Evolutionary conservation across 2,797 vertebrate species (phyloP).

Genomic region (Rhadinocentrus ornatus): DNA sequence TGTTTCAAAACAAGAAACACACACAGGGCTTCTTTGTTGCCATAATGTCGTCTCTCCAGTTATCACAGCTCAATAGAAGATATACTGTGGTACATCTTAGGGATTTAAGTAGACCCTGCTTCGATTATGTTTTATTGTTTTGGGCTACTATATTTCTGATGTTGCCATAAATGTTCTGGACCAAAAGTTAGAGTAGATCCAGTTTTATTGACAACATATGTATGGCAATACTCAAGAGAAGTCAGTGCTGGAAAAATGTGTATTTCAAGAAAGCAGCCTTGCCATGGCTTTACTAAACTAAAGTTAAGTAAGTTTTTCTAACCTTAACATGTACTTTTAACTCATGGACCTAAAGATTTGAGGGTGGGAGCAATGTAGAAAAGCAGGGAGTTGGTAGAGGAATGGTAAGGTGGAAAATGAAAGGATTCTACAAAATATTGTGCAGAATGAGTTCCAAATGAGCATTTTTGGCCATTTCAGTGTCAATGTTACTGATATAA

Average conservation of each 20-base stretch:
- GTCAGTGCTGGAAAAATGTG: slow-evolving; percentile 22
- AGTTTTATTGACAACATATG: slow-evolving; percentile 32
- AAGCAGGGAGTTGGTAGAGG: no score
- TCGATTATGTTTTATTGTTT: slow-evolving; percentile 23
- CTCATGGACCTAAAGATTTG: no score
- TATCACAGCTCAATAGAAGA: slow-evolving; percentile 30
- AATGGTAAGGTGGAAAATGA: no score
- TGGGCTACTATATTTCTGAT: slow-evolving; percentile 16
- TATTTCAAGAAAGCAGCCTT: background rate
- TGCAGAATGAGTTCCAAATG: no score
- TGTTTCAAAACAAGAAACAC: slow-evolving; percentile 49
- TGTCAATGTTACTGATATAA: no score
- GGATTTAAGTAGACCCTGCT: slow-evolving; percentile 42
- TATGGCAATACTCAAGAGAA: slow-evolving; percentile 15
- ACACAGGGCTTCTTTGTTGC: slow-evolving; percentile 25
- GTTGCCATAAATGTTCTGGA: slow-evolving; percentile 18
- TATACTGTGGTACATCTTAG: slow-evolving; percentile 30
- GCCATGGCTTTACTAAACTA: background rate
- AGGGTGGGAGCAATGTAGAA: no score
- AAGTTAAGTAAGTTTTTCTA: no score
- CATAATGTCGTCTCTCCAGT: slow-evolving; percentile 47
- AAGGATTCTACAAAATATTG: no score
- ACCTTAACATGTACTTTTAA: no score
- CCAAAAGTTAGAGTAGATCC: background rate
- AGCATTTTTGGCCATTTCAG: no score